Percentiles rank a stretch among this genome's conserved stretches.
Evolutionary conservation across 2,113 vertebrate genomes (phyloP).

Genomic region (Toxostoma redivivum): DNA sequence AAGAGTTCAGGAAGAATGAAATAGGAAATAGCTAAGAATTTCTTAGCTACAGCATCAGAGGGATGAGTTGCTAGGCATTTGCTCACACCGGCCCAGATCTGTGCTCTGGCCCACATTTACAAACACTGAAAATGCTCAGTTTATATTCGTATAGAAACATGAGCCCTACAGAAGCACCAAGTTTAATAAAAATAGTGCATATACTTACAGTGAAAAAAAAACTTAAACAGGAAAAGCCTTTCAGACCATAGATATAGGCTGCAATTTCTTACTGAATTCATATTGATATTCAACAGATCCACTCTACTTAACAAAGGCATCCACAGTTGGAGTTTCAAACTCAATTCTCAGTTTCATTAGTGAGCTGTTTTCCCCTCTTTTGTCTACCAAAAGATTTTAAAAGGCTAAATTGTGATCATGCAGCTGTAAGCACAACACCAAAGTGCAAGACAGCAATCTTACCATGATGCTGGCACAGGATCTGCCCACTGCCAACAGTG

Average conservation of each 20-base stretch:
- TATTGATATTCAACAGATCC: neutral
- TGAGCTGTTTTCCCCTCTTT: accelerated
- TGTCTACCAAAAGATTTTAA: neutral
- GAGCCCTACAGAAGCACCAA: neutral
- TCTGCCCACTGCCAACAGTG: neutral
- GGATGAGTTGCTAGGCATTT: neutral
- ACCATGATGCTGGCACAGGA: neutral
- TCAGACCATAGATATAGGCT: neutral
- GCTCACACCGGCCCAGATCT: neutral
- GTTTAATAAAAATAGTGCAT: neutral
- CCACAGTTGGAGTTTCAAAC: neutral
- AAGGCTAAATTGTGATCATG: neutral
- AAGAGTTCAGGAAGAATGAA: neutral
- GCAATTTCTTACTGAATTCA: neutral
- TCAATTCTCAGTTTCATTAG: neutral
- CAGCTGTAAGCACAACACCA: neutral
- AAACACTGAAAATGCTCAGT: neutral
- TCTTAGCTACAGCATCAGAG: neutral
- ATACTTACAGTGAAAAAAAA: neutral
- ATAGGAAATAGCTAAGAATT: neutral
- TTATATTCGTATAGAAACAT: neutral
- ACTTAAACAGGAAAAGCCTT: neutral
- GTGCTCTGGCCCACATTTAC: neutral
- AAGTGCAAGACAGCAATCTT: neutral
- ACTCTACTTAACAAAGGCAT: neutral